Evolutionary conservation across 2,797 vertebrate species (phyloP).

Genomic region (Steatocranus sp.): DNA sequence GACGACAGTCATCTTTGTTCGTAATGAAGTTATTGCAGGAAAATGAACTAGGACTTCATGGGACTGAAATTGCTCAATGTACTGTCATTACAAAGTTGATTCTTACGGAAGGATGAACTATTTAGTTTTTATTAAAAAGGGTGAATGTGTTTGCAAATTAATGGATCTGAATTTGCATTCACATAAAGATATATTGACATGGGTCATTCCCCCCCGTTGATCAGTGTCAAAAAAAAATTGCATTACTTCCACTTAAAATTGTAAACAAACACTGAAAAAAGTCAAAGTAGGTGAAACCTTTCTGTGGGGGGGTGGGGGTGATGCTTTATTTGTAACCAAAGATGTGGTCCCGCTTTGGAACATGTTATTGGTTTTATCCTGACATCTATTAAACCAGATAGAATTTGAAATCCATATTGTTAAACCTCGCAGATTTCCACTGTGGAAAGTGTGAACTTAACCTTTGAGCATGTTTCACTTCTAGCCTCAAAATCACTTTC

Average conservation of each 20-base stretch:
- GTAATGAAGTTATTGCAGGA: background rate
- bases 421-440: conserved; percentile 28
- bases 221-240: background rate
- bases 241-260: background rate
- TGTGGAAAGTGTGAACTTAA: conserved; percentile 41
- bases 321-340: conserved; percentile 75
- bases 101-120: background rate
- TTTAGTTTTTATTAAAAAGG: background rate
- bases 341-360: conserved; percentile 67
- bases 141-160: background rate
- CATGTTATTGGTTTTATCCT: conserved; percentile 56
- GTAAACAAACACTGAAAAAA: conserved; percentile 18
- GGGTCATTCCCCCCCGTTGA: background rate
- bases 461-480: conserved; percentile 49
- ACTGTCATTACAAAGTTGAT: background rate
- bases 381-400: conserved; percentile 54
- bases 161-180: background rate
- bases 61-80: background rate
- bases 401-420: conserved; percentile 30
- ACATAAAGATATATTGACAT: background rate
- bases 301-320: conserved; percentile 6
- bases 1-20: background rate
- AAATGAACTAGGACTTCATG: background rate
- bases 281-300: conserved; percentile 22
- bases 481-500: conserved; percentile 30